phyloP scores from a whole-genome alignment of 2,888 invertebrate species.

The Herminia tarsipennalis region DNA sequence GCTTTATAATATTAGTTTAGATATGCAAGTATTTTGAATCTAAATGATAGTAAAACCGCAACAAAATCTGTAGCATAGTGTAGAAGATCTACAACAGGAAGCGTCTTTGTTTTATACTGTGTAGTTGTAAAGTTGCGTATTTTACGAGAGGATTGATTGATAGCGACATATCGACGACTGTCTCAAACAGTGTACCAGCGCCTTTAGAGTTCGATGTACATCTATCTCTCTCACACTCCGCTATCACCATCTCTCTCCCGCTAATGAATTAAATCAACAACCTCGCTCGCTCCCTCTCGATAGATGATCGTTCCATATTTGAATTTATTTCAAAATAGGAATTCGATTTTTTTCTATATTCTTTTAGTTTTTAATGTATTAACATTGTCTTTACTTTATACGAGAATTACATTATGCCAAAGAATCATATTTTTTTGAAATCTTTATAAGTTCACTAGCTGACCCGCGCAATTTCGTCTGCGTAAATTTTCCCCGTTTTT shows the following conservation, averaged over 20 bases:
- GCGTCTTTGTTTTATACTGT: neutral
- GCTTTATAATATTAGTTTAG: too few species aligned
- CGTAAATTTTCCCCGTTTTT: too few species aligned
- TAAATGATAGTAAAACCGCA: too few species aligned
- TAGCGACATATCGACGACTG: too few species aligned
- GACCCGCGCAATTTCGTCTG: too few species aligned
- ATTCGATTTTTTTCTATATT: constrained; percentile 50
- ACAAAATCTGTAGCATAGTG: neutral
- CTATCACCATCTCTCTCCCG: constrained; percentile 63
- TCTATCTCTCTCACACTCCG: constrained; percentile 51
- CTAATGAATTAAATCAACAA: constrained; percentile 86
- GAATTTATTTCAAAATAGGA: constrained; percentile 74
- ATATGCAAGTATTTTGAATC: too few species aligned
- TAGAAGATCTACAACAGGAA: neutral
- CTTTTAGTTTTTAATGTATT: constrained; percentile 7
- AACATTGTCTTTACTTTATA: neutral
- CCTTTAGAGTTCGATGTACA: constrained; percentile 28
- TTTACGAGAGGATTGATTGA: too few species aligned
- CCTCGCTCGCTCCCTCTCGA: constrained; percentile 81
- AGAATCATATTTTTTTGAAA: too few species aligned
- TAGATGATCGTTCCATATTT: constrained; percentile 72
- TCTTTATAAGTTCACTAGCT: too few species aligned
- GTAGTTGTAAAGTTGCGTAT: too few species aligned
- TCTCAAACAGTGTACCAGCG: constrained; percentile 21
- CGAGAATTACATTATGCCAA: too few species aligned